Evolutionary conservation across 1,140 invertebrate species (phyloP), one percentile per base, ranked within the genome.

Genomic region (Tetragnatha versicolor): DNA sequence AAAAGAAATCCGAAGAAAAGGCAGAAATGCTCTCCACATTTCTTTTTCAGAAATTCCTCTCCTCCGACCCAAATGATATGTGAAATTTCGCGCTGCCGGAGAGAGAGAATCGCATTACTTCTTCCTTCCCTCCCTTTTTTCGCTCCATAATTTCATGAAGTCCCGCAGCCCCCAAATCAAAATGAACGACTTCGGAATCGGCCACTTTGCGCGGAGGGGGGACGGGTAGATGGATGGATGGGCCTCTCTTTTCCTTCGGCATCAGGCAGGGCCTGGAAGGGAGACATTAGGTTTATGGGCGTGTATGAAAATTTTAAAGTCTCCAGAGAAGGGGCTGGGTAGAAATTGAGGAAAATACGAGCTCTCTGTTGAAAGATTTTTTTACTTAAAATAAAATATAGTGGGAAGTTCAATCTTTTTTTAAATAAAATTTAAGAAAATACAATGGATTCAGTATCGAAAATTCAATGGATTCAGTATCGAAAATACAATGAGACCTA

Each of bases 171-270:
- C 14, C 45, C 66, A 69, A 69, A 69, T 69, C 66, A 69, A 69
- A 69, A 69, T 51, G 66, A 69, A 69, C 66, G 66, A 69, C 66
- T 69, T 69, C 47, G 53, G 53, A 69, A 69, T 69, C 66, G 66
- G 45, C 66, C 66, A 69, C 53, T 69, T 69, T 69, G 27, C 25
- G 47, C n/a, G 61, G 1, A 51, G 47, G 25, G 47, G 22, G 47
- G 47, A 27, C 7, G 20, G 25, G 63, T 45, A 47, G 33, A 12
- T 17, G 1, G 31, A 20, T 33, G 51, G 66, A 69, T 69, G 37
- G n/a, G n/a, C n/a, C n/a, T n/a, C n/a, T n/a, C n/a, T 69, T 51
- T 69, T 31, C 66, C 17, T 22, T n/a, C 29, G 25, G n/a, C 53
- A 10, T 20, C 45, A 12, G 29, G 29, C 17, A n/a, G 22, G 47